These are phyloP conservation scores for Aporophyla nigra DNA, from an alignment of 2,888 invertebrate species.

Conservation along the genomic window DNA sequence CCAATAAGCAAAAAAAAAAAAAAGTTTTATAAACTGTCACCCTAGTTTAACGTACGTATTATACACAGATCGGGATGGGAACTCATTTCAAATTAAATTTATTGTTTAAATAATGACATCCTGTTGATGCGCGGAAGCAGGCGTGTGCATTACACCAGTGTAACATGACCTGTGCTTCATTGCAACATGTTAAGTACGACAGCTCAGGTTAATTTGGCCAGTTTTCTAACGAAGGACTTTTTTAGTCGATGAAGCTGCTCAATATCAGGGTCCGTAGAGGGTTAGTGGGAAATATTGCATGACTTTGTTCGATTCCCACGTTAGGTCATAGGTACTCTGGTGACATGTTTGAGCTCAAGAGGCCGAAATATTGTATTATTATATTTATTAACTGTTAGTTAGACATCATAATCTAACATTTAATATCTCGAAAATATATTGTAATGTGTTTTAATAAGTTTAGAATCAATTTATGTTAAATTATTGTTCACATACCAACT, in stretches of 20 bases:
- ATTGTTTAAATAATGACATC: constrained; percentile 86
- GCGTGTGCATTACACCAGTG: constrained; percentile 29
- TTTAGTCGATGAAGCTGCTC: constrained; percentile 12
- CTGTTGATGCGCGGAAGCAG: constrained; percentile 74
- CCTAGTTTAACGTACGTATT: constrained; percentile 32
- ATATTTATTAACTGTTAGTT: too few species aligned
- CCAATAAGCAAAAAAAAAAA: background rate
- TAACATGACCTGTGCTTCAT: background rate
- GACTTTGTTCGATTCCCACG: constrained; percentile 38
- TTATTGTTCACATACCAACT: too few species aligned
- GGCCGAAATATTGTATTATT: too few species aligned
- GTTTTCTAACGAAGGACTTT: constrained; percentile 14
- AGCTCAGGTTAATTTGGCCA: background rate
- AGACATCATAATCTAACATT: too few species aligned
- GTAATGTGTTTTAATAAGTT: too few species aligned
- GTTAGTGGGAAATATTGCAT: constrained; percentile 21
- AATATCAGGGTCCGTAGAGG: constrained; percentile 1
- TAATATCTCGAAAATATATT: too few species aligned
- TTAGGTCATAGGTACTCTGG: background rate
- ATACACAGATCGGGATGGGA: constrained; percentile 59
- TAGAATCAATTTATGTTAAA: too few species aligned
- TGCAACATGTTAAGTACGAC: background rate
- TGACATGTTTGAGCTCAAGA: background rate
- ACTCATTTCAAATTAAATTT: constrained; percentile 83
- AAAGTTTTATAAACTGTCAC: background rate